phyloP scores from a whole-genome alignment of 2,113 vertebrate species.

The Rallus limicola region DNA sequence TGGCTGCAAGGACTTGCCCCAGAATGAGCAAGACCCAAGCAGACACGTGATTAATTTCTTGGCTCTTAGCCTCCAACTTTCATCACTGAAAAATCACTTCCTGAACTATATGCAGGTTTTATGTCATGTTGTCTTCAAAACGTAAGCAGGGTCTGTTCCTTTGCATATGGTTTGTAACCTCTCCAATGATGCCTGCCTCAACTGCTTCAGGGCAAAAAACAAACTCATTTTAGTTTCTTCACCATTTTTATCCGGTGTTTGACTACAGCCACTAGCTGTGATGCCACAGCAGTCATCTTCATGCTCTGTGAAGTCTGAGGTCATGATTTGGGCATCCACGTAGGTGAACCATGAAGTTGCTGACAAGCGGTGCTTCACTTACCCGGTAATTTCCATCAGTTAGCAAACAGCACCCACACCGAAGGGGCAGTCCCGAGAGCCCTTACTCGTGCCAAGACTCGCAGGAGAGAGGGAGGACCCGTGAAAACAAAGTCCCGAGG shows the following conservation, averaged over 20 bases:
- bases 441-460: not conserved
- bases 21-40: fast-evolving
- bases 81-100: not conserved
- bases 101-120: fast-evolving
- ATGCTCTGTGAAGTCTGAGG: fast-evolving
- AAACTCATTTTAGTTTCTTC: not conserved
- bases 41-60: fast-evolving
- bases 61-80: not conserved
- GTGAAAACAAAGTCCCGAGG: fast-evolving
- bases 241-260: fast-evolving
- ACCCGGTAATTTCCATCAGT: fast-evolving
- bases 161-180: fast-evolving
- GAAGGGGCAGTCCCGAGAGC: too few species aligned
- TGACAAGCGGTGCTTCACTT: fast-evolving
- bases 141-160: fast-evolving
- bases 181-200: fast-evolving
- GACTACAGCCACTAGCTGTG: fast-evolving
- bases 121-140: not conserved
- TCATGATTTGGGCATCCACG: fast-evolving
- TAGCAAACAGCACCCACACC: fast-evolving
- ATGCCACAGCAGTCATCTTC: fast-evolving
- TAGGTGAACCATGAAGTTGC: fast-evolving
- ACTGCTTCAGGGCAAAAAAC: fast-evolving
- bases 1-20: fast-evolving
- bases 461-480: too few species aligned